Conservation (phyloP, 2,113 vertebrate species). For the Cheilinus undulatus region DNA sequence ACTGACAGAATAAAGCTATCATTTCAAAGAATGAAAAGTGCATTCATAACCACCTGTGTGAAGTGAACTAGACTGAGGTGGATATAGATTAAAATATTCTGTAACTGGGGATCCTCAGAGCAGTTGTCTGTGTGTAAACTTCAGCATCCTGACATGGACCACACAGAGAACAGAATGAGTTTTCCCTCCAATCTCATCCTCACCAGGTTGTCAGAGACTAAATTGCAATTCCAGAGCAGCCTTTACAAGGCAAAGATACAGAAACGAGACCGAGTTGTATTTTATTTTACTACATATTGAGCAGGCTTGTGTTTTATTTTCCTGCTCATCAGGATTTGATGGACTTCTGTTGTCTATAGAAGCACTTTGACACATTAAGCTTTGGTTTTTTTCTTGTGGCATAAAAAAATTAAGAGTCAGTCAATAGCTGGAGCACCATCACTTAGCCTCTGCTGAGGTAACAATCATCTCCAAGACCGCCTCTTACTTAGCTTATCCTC, state of each 20-base stretch:
- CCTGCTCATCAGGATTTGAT: slow-evolving; percentile 4
- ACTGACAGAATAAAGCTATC: too few species aligned
- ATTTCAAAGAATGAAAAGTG: too few species aligned
- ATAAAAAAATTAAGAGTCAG: slow-evolving; percentile 40
- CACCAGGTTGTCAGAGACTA: slow-evolving; percentile 9
- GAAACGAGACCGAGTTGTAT: slow-evolving; percentile 6
- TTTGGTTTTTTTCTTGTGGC: slow-evolving; percentile 22
- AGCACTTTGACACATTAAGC: slow-evolving; percentile 26
- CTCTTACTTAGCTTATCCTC: slow-evolving; percentile 58
- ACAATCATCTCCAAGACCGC: slow-evolving; percentile 42
- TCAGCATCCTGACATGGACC: neutral
- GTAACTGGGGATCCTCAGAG: neutral
- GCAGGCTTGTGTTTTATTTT: slow-evolving; percentile 9
- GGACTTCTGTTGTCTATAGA: slow-evolving; percentile 7
- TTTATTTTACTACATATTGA: neutral
- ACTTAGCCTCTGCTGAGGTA: slow-evolving; percentile 44
- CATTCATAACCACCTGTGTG: too few species aligned
- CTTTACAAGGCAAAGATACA: neutral
- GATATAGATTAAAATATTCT: slow-evolving; percentile 17
- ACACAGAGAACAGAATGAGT: slow-evolving; percentile 13
- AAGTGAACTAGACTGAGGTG: slow-evolving; percentile 9
- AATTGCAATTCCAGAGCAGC: neutral
- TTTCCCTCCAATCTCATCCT: slow-evolving; percentile 1
- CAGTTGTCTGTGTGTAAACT: neutral
- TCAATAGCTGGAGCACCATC: slow-evolving; percentile 33